Base-by-base conservation (phyloP, 2,113 vertebrate species). In the Amblyopsis rosae region DNA sequence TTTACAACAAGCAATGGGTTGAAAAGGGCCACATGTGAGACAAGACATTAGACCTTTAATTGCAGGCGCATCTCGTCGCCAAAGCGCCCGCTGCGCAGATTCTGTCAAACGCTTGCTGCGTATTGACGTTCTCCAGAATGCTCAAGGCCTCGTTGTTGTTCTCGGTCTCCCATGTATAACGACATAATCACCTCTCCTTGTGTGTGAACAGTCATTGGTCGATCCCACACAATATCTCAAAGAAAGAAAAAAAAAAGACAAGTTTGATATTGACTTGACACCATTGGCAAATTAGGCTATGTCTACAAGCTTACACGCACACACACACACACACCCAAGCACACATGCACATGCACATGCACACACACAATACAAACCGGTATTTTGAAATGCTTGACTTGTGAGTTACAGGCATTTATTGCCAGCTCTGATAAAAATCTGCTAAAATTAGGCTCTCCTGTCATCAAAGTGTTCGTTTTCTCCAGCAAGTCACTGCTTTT, bases 41-140 rank as follows among this genome's bases (percentile, higher is more conserved):
- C 69, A 80, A 85, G 73, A 79, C 81, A 80, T 77, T 72, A 82
- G 87, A 82, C 70, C 83, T 79, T 83, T 84, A 82, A 86, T 86
- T 83, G 83, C 79, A 69, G 58, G 6, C 46, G 58, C 50, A 75
- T 76, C 70, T 84, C 61, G 73, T 73, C 72, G 69, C 59, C 62
- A 15, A 26, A 54, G 66, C 26, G 62, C 81, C 81, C 67, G 78
- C 73, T 62, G 84, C 72, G 80, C 65, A 75, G 74, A 51, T 57
- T 79, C 54, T 64, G 62, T 77, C 81, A 81, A 86, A 77, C 70
- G 67, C 73, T 46, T 0, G 48, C 67, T 50, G 35, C 70, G 54
- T 80, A 78, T 70, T 70, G 73, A 80, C 77, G 68, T 41, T 76
- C 73, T 50, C 9, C 16, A 72, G 46, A 72, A 81, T 49, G 68